phyloP scores from a whole-genome alignment of 1,140 invertebrate genomes.

The Oscheius sp. region DNA sequence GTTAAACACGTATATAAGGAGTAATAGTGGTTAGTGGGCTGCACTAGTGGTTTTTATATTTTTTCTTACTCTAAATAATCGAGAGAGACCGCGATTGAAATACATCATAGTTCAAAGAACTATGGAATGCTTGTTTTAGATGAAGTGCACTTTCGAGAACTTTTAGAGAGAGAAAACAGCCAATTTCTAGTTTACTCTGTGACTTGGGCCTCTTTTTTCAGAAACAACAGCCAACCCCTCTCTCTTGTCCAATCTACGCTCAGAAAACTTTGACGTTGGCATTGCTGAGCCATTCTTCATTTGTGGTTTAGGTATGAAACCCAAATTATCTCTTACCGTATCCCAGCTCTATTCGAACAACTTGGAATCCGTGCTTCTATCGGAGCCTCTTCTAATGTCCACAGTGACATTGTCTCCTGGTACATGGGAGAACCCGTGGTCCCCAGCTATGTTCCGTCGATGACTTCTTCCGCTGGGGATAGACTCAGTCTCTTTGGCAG shows the following conservation, averaged over 20 bases:
- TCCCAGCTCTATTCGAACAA: constrained; percentile 9
- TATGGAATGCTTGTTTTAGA: background rate
- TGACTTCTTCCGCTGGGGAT: constrained; percentile 3
- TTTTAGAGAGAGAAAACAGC: background rate
- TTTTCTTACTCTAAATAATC: no score
- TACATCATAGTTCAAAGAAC: no score
- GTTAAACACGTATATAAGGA: no score
- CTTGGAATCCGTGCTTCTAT: constrained; percentile 5
- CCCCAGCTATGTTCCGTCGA: constrained; percentile 22
- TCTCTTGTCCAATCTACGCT: background rate
- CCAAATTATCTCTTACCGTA: background rate
- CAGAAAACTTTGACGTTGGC: constrained; percentile 20
- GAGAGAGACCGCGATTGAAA: no score
- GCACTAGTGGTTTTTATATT: no score
- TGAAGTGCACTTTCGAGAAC: background rate
- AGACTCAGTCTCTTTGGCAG: constrained; percentile 7
- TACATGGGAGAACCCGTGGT: constrained; percentile 14
- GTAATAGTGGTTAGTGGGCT: no score
- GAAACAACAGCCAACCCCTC: background rate
- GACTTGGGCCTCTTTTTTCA: background rate
- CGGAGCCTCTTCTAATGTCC: constrained; percentile 1
- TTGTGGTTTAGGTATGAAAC: background rate
- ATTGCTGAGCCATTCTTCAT: constrained; percentile 16
- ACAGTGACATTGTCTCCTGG: constrained; percentile 5
- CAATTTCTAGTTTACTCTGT: background rate